Evolutionary conservation across 37 sponge, comb jelly and placozoan genomes (phyloP).

Genomic region (Chondrilla cf. caribensis): DNA sequence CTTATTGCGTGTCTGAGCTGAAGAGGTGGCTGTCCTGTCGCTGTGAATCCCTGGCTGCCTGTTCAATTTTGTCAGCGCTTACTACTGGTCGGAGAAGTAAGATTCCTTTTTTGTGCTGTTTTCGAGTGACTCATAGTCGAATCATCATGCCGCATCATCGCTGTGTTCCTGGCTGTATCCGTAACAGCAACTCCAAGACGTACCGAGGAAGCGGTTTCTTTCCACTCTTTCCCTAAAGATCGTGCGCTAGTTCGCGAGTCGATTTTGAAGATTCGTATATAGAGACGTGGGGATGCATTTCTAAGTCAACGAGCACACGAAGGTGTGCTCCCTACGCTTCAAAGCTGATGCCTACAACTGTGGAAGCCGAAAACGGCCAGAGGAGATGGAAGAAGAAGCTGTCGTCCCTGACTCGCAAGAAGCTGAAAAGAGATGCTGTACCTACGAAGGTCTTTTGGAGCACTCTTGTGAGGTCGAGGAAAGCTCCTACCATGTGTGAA

Average conservation of each 20-base stretch:
- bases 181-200: background rate
- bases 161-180: slow-evolving; percentile 20
- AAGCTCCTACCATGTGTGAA: slow-evolving; percentile 8
- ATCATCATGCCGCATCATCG: slow-evolving; percentile 19
- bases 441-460: background rate
- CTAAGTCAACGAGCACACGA: slow-evolving; percentile 20
- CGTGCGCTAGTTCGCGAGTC: slow-evolving; percentile 11
- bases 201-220: slow-evolving; percentile 25
- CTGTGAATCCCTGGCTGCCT: background rate
- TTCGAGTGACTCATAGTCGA: slow-evolving; percentile 11
- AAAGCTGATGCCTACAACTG: slow-evolving; percentile 12
- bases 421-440: slow-evolving; percentile 14
- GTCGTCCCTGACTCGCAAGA: background rate
- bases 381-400: slow-evolving; percentile 4
- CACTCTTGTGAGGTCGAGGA: slow-evolving; percentile 2
- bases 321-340: slow-evolving; percentile 21
- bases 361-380: slow-evolving; percentile 6
- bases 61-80: background rate
- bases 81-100: background rate
- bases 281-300: slow-evolving; percentile 19
- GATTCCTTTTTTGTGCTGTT: background rate
- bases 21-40: too few relatives aligned
- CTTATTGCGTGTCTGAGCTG: too few relatives aligned
- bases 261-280: slow-evolving; percentile 28
- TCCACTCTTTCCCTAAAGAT: slow-evolving; percentile 37